Percentiles rank a stretch among this genome's conserved stretches.
Conservation (phyloP, 1,140 invertebrate species). For the Drosophila arizonae region DNA sequence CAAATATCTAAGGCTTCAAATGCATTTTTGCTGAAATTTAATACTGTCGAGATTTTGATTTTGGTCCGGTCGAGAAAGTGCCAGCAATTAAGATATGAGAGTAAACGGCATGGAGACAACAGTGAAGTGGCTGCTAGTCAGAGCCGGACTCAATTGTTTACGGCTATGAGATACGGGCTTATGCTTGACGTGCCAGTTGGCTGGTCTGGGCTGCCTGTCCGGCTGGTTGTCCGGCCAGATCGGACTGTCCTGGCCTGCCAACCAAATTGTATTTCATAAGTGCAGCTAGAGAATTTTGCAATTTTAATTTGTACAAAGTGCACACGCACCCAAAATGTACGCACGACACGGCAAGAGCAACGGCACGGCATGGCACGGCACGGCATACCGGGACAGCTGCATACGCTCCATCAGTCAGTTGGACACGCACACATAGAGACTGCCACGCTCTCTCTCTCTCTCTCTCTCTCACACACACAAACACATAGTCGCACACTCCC, state of each 20-base stretch:
- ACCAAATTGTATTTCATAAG: slow-evolving; percentile 58
- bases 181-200: slow-evolving; percentile 40
- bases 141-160: slow-evolving; percentile 56
- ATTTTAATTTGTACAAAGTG: slow-evolving; percentile 78
- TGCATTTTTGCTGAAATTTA: slow-evolving; percentile 16
- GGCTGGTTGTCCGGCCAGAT: not conserved
- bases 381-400: slow-evolving; percentile 30
- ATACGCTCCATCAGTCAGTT: slow-evolving; percentile 61
- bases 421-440: slow-evolving; percentile 35
- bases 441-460: not conserved
- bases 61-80: not conserved
- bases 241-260: slow-evolving; percentile 15
- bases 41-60: slow-evolving; percentile 13
- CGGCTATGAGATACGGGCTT: slow-evolving; percentile 57
- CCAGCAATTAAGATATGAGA: slow-evolving; percentile 63
- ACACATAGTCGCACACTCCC: slow-evolving; percentile 13
- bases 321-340: slow-evolving; percentile 41
- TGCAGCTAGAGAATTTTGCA: slow-evolving; percentile 71
- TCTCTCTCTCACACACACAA: slow-evolving; percentile 8
- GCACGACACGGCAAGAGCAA: no score
- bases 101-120: slow-evolving; percentile 17
- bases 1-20: slow-evolving; percentile 11
- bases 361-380: no score
- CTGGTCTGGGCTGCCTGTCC: no score
- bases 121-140: not conserved